phyloP scores from a whole-genome alignment of 2,888 invertebrate species.

The Antheraea yamamai region DNA sequence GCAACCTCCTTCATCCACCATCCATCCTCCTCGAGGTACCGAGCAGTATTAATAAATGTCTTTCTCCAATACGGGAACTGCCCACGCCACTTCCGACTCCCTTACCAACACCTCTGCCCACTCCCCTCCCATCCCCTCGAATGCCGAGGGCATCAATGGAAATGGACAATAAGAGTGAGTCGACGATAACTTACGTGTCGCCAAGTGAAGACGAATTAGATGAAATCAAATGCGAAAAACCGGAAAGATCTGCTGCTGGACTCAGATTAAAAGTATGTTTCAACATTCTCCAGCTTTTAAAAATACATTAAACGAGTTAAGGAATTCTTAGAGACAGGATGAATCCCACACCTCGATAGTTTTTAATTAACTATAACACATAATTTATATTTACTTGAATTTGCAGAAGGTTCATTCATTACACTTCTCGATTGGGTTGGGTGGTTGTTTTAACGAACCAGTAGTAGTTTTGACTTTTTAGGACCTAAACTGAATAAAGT shows the following conservation, averaged over 20 bases:
- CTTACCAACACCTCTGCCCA: slow-evolving; percentile 84
- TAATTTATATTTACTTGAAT: no score
- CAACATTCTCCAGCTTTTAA: background rate
- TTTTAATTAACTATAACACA: no score
- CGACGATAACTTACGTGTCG: slow-evolving; percentile 54
- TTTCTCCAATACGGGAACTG: slow-evolving; percentile 90
- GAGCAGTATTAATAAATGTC: slow-evolving; percentile 87
- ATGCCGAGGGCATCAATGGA: slow-evolving; percentile 71
- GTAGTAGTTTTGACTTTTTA: no score
- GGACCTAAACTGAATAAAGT: no score
- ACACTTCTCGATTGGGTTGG: no score
- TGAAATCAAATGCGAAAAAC: slow-evolving; percentile 63
- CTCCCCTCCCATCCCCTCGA: slow-evolving; percentile 82
- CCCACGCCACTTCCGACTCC: slow-evolving; percentile 87
- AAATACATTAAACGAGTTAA: no score
- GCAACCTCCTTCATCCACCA: slow-evolving; percentile 86
- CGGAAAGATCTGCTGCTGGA: slow-evolving; percentile 59
- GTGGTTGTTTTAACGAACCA: no score
- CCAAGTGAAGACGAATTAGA: slow-evolving; percentile 75
- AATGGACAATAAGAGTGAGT: slow-evolving; percentile 55
- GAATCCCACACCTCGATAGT: no score
- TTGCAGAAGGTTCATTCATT: no score
- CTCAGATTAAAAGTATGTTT: slow-evolving; percentile 63
- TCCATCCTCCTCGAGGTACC: slow-evolving; percentile 90
- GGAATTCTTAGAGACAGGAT: background rate